Base-by-base conservation (phyloP, 2,113 vertebrate genomes). In the Calonectris borealis region DNA sequence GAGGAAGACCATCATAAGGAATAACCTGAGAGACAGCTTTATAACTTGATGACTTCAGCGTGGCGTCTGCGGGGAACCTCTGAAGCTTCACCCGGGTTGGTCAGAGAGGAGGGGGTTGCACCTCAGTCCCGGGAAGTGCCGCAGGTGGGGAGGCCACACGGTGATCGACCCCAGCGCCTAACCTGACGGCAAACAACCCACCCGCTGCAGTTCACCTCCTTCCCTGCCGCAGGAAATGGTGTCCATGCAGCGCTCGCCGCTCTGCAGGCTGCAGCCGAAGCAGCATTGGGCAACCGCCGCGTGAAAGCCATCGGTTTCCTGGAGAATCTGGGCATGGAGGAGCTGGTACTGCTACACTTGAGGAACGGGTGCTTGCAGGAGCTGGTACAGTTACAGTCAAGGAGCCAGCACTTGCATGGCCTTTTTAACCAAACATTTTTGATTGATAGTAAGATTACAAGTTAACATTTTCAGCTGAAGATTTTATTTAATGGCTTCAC, bases 71-170 rank as follows among this genome's bases (percentile, higher is more conserved):
- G 8, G 10, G n/a, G 22, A 36, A 5, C 66, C 36, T 9, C 55
- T 2, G 8, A 4, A 6, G 21, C n/a, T 9, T 36, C 34, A 2
- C 27, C 11, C 11, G 2, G 54, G 29, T 10, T 7, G 11, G 20
- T 4, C 58, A 3, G n/a, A 3, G n/a, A 10, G 38, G 11, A 26
- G 13, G 4, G 4, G 13, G 24, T 4, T 3, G 10, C 31, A 1
- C 42, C 34, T 22, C 36, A 0, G 13, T 1, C 18, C 3, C 29
- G 2, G 1, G 3, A 1, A 13, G 49, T 3, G 2, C 42, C 10
- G 70, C 27, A 4, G 16, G 8, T 1, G 11, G 7, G 29, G n/a
- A 9, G 25, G 19, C 16, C 4, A 9, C 16, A 1, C 2, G 4
- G 13, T 6, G 11, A 10, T 3, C 2, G 9, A 11, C 19, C 24